Percentiles rank a stretch among this genome's conserved stretches.
Conservation (phyloP, 2,888 invertebrate species). For the Coleophora deauratella region DNA sequence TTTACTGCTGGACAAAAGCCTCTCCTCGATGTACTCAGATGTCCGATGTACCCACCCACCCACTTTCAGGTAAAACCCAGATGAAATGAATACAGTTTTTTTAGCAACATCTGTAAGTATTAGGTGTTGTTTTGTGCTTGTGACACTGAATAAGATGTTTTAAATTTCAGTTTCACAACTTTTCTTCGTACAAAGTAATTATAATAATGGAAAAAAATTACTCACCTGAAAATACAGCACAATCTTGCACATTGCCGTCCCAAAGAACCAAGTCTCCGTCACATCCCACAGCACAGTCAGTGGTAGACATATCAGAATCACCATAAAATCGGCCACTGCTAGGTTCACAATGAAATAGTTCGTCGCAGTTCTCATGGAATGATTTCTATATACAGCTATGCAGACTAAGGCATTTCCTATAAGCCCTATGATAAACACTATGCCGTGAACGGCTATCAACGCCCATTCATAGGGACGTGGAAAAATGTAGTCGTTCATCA, state of each 20-base stretch:
- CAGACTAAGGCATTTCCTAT: conserved; percentile 92
- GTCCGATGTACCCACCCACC: too few species aligned
- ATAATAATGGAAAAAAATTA: too few species aligned
- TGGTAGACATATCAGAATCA: conserved; percentile 90
- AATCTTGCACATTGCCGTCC: conserved; percentile 86
- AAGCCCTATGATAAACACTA: conserved; percentile 86
- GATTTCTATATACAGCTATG: conserved; percentile 89
- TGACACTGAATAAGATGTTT: too few species aligned
- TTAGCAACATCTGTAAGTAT: too few species aligned
- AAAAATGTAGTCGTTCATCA: conserved; percentile 78
- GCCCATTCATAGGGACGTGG: conserved; percentile 85
- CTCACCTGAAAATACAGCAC: conserved; percentile 92
- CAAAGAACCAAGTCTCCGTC: conserved; percentile 95
- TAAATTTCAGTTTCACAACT: too few species aligned
- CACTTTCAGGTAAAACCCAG: too few species aligned
- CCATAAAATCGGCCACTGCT: conserved; percentile 90
- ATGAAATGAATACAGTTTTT: too few species aligned
- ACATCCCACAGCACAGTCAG: conserved; percentile 93
- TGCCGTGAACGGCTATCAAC: conserved; percentile 80
- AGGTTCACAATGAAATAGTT: conserved; percentile 95
- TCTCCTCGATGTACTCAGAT: too few species aligned
- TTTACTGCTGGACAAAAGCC: too few species aligned
- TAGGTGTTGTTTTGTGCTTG: too few species aligned
- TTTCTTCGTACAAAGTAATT: too few species aligned
- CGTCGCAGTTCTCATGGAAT: conserved; percentile 91